Conservation (phyloP, 2,888 invertebrate genomes). For the Tupiocoris notatus region DNA sequence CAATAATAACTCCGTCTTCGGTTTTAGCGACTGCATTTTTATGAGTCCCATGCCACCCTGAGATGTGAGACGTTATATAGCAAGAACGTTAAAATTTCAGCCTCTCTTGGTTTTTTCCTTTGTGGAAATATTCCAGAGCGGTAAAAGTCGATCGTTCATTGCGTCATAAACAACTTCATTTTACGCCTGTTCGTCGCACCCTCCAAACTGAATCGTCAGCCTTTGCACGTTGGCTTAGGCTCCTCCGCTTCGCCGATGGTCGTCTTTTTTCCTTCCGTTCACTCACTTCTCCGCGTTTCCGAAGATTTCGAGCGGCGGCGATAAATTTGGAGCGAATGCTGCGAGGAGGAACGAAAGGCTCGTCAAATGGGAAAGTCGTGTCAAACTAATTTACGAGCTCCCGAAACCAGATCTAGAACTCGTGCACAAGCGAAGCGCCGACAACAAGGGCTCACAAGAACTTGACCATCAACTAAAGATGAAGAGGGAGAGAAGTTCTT, state of each 20-base stretch:
- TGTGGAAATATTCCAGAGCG: neutral
- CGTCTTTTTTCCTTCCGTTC: neutral
- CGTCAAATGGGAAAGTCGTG: conserved; percentile 38
- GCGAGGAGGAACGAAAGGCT: conserved; percentile 16
- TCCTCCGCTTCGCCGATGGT: neutral
- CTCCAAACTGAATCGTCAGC: neutral
- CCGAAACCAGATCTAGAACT: conserved; percentile 20
- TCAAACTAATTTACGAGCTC: conserved; percentile 33
- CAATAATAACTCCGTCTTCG: too few species aligned
- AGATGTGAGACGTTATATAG: too few species aligned
- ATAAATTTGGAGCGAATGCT: conserved; percentile 12
- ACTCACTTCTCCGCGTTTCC: neutral
- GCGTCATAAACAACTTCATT: conserved; percentile 38
- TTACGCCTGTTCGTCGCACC: conserved; percentile 9
- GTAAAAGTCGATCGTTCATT: conserved; percentile 29
- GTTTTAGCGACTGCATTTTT: too few species aligned
- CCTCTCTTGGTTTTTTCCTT: too few species aligned
- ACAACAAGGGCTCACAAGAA: neutral
- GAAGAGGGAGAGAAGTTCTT: too few species aligned
- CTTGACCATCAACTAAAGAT: neutral
- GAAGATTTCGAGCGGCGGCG: conserved; percentile 12
- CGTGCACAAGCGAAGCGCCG: neutral
- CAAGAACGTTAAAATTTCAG: too few species aligned
- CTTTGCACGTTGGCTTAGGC: neutral
- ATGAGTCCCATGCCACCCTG: too few species aligned